phyloP scores from a whole-genome alignment of 2,888 invertebrate species.

The Quadroppia sp. region DNA sequence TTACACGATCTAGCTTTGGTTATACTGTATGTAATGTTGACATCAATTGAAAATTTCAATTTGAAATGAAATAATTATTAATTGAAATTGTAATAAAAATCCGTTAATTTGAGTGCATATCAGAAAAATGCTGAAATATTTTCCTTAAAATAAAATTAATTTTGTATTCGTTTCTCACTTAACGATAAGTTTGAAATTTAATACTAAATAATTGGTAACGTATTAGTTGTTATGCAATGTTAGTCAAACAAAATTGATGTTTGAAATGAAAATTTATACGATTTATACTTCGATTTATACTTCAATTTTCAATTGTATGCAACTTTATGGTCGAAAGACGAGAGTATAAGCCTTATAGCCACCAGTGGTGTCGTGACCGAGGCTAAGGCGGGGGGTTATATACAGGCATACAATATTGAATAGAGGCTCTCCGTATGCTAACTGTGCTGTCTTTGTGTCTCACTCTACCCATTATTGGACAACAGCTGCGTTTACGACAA shows the following conservation, averaged over 20 bases:
- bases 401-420: background rate
- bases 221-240: constrained; percentile 1
- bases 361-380: constrained; percentile 2
- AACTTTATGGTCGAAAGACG: background rate
- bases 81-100: too few relatives aligned
- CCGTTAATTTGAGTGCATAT: too few relatives aligned
- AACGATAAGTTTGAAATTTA: background rate
- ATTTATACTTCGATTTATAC: too few relatives aligned
- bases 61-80: too few relatives aligned
- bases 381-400: constrained; percentile 6
- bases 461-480: background rate
- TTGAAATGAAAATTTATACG: constrained; percentile 8
- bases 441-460: background rate
- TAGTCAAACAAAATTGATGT: constrained; percentile 19
- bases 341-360: background rate
- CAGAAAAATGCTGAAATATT: too few relatives aligned
- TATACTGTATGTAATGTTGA: too few relatives aligned
- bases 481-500: constrained; percentile 16
- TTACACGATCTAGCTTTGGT: too few relatives aligned
- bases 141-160: too few relatives aligned
- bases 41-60: too few relatives aligned
- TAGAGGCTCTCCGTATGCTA: background rate
- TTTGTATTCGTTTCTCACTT: too few relatives aligned
- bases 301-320: background rate
- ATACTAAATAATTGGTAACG: too few relatives aligned